Evolutionary conservation across 2,888 invertebrate genomes (phyloP), one percentile per base, ranked within the genome.

Genomic region (Electrophaes corylata): DNA sequence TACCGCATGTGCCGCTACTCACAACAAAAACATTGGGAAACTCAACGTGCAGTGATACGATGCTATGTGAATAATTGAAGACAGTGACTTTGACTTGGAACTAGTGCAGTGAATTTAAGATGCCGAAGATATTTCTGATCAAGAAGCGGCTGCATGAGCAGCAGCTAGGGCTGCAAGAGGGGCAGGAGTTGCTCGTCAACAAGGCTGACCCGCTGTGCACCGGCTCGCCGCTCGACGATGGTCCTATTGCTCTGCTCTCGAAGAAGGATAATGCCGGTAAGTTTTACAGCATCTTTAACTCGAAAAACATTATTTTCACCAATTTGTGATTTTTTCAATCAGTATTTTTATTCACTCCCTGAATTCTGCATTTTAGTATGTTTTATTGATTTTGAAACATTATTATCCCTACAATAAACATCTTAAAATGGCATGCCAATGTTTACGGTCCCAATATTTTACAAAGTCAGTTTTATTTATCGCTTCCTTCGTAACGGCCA

Each of bases 41-140:
- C 81, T 83, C 76, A 80, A 81, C 86, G 89, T 88, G 89, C 79
- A 88, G 83, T 86, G 90, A 86, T 88, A 89, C 78, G 84, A 90
- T 89, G 88, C 87, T 82, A 80, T 82, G 89, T 89, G 87, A 78
- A 79, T 81, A 76, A 72, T 83, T 73, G 84, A 71, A 84, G 88
- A 90, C 88, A 78, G 89, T 88, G 86, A 84, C 71, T 60, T 60
- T 83, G 70, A 82, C 72, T 86, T 79, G 76, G 84, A 88, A 86
- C 79, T 72, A 86, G 91, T 91, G 91, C 78, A 87, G 90, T 91
- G 91, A 60, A 40, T 77, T 75, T 73, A 91, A 91, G 79, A 97
- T 97, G 97, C 97, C 97, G 93, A 97, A 97, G 94, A 97, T 97
- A 90, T 97, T 97, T 92, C 91, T 97, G 76, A 96, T 97, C 78